Evolutionary conservation across 1,140 invertebrate genomes (phyloP).

Genomic region (Bombus sylvicola): DNA sequence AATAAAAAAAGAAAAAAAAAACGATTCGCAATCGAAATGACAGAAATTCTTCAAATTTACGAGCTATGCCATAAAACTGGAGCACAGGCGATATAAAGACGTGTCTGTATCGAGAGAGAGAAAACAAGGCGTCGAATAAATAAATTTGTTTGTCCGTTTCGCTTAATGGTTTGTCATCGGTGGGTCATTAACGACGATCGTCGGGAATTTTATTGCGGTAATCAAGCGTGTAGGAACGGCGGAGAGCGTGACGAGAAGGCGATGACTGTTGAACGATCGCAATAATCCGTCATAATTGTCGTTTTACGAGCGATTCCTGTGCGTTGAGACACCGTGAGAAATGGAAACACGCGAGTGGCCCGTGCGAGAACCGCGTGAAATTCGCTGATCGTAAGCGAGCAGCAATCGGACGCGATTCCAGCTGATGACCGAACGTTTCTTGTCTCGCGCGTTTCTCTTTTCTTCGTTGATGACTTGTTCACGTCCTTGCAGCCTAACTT

Average conservation of each 20-base stretch:
- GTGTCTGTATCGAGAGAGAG: background rate
- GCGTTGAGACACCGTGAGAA: background rate
- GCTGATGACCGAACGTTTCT: background rate
- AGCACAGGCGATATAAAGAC: too few relatives aligned
- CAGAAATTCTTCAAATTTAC: too few relatives aligned
- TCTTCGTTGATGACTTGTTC: background rate
- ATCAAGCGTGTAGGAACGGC: background rate
- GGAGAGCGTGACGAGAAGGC: background rate
- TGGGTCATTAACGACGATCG: background rate
- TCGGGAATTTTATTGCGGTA: background rate
- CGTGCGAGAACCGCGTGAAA: conserved; percentile 2
- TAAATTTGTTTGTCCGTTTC: background rate
- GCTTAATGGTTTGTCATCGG: background rate
- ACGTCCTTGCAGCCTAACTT: background rate
- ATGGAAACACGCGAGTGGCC: conserved; percentile 12
- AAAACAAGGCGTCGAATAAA: background rate
- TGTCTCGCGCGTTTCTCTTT: background rate
- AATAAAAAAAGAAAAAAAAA: too few relatives aligned
- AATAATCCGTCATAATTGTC: conserved; percentile 3
- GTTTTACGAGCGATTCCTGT: background rate
- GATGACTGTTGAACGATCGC: background rate
- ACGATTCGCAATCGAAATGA: too few relatives aligned
- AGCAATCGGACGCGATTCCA: background rate
- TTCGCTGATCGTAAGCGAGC: background rate
- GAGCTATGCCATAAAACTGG: too few relatives aligned